Conservation (phyloP, 2,113 vertebrate genomes). For the Fulica atra region DNA sequence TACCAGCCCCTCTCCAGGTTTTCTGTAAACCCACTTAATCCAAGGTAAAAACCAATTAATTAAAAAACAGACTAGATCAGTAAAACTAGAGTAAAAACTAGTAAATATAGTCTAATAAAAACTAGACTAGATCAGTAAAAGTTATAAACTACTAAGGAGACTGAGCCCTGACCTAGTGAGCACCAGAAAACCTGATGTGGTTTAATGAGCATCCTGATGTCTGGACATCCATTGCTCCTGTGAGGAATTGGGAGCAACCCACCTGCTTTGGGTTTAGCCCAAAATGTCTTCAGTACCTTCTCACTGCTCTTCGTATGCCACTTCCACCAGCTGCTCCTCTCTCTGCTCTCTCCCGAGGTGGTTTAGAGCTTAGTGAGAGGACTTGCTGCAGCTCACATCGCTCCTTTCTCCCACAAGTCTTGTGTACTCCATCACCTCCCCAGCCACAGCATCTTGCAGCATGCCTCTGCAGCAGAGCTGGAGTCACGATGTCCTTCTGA, state of each 20-base stretch:
- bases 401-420: not conserved
- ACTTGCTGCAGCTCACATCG: rapidly evolving
- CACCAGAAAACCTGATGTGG: not conserved
- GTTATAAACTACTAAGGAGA: not conserved
- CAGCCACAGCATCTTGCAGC: rapidly evolving
- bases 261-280: not conserved
- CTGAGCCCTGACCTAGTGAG: not conserved
- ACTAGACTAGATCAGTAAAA: not conserved
- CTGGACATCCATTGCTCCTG: not conserved
- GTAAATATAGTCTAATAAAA: not conserved
- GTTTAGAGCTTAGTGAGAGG: not conserved
- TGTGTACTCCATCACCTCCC: not conserved
- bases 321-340: not conserved
- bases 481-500: not conserved
- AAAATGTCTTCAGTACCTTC: not conserved
- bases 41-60: not conserved
- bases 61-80: not conserved
- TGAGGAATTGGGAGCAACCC: not conserved
- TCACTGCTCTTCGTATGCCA: rapidly evolving
- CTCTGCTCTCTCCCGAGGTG: not conserved
- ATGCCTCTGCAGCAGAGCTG: not conserved
- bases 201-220: not conserved
- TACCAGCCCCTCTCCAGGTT: too few species aligned
- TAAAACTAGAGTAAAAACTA: not conserved
- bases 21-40: not conserved